phyloP scores from a whole-genome alignment of 1,140 invertebrate genomes.

The Leguminivora glycinivorella region DNA sequence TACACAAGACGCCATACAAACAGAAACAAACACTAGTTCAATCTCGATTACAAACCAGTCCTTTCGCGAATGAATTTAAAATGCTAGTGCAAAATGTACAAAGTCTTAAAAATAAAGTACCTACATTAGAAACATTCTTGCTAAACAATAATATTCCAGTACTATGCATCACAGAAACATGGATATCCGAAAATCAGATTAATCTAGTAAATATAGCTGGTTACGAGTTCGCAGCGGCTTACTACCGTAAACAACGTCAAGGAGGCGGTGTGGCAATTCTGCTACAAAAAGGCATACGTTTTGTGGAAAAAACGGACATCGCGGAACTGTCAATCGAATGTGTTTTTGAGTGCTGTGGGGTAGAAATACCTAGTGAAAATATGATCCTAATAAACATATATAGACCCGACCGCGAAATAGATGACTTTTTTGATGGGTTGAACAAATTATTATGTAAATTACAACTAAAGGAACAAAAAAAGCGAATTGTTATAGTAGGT shows the following conservation, averaged over 20 bases:
- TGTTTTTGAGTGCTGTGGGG: slow-evolving; percentile 8
- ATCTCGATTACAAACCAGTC: neutral
- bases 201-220: neutral
- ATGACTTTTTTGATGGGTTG: neutral
- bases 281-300: neutral
- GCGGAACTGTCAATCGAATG: slow-evolving; percentile 1
- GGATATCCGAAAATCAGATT: neutral
- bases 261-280: slow-evolving; percentile 25
- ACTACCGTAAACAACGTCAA: neutral
- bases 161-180: slow-evolving; percentile 22
- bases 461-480: no score
- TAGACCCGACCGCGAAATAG: slow-evolving; percentile 2
- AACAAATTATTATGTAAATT: neutral
- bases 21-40: neutral
- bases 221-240: slow-evolving; percentile 17
- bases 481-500: no score
- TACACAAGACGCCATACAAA: no score
- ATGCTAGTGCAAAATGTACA: slow-evolving; percentile 24
- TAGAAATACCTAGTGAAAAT: slow-evolving; percentile 12
- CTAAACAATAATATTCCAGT: neutral
- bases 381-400: slow-evolving; percentile 20
- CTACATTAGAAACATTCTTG: neutral
- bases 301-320: neutral
- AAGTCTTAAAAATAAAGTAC: slow-evolving; percentile 18
- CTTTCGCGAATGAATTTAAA: slow-evolving; percentile 19